Percentiles rank a stretch among this genome's conserved stretches.
phyloP scores from a whole-genome alignment of 2,113 vertebrate species.

The Mormyrus iriodes region DNA sequence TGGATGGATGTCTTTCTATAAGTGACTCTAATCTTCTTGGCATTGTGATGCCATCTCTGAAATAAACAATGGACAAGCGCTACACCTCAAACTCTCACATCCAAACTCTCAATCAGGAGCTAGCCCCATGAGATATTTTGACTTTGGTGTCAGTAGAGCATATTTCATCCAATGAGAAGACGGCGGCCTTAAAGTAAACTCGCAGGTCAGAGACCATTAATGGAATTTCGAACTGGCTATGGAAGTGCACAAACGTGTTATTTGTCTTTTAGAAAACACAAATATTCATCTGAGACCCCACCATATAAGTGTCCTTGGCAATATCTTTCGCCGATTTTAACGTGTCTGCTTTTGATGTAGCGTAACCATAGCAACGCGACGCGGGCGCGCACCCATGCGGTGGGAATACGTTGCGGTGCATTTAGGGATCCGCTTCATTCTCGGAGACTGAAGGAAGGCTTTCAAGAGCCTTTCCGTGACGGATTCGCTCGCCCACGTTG shows the following conservation, averaged over 20 bases:
- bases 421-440: neutral
- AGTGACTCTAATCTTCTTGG: neutral
- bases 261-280: neutral
- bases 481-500: neutral
- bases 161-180: neutral
- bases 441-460: neutral
- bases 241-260: neutral
- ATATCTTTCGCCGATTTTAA: neutral
- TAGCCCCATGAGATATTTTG: neutral
- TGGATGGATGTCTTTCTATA: neutral
- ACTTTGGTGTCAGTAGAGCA: neutral
- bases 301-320: neutral
- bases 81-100: neutral
- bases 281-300: neutral
- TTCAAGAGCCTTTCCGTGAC: neutral
- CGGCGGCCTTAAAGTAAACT: neutral
- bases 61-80: neutral
- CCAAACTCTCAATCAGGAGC: neutral
- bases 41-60: constrained; percentile 1
- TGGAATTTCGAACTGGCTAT: neutral
- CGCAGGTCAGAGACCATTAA: neutral
- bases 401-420: neutral
- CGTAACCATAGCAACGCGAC: neutral
- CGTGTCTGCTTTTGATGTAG: neutral
- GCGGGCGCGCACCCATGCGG: neutral